Evolutionary conservation across 2,113 vertebrate species (phyloP), one percentile per base, ranked within the genome.

Genomic region (Sciurus niger): DNA sequence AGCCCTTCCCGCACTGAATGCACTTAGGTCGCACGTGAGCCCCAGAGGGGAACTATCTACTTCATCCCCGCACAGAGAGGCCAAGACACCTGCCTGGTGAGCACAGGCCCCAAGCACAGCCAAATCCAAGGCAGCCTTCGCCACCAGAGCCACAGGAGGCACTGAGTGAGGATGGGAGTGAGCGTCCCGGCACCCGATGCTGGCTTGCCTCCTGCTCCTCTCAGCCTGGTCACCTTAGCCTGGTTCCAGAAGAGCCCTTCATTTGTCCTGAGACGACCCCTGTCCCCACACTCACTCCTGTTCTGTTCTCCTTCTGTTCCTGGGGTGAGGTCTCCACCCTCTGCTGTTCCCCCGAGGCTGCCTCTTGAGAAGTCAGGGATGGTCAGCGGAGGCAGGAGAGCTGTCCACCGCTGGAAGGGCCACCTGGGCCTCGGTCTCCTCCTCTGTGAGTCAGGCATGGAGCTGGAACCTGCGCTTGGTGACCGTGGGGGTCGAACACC

Each of bases 401-500:
- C 37, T 14, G 37, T 18, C 51, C 11, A 2, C n/a, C 17, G 4
- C 58, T 25, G 18, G n/a, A 9, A 13, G 14, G 37, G 20, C 58
- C 34, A 25, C 40, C 30, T 0, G 30, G 67, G 79, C 79, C 72
- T 58, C 68, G 8, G 25, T 76, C 55, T 90, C 70, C 53, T 20
- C 68, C n/a, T 28, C 68, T 76, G 28, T n/a, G 14, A 37, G 55
- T 53, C 2, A 18, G 65, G 5, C 32, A 2, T 1, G 32, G 65
- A 17, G 8, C 37, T 2, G 22, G 51, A 73, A 20, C 12, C 34
- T 8, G n/a, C 8, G 24, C 24, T 1, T 0, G 14, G 51, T 3
- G 16, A 34, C n/a, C 18, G 30, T 4, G 7, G 34, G 1, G 0
- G 7, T 12, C 28, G 10, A 14, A 22, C 17, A 0, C 22, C 68